A percentile compares a stretch with the other conserved stretches of the same genome.
These are phyloP conservation scores for Tenthredo livida DNA, from an alignment of 2,888 invertebrate species.

Conservation along the genomic window DNA sequence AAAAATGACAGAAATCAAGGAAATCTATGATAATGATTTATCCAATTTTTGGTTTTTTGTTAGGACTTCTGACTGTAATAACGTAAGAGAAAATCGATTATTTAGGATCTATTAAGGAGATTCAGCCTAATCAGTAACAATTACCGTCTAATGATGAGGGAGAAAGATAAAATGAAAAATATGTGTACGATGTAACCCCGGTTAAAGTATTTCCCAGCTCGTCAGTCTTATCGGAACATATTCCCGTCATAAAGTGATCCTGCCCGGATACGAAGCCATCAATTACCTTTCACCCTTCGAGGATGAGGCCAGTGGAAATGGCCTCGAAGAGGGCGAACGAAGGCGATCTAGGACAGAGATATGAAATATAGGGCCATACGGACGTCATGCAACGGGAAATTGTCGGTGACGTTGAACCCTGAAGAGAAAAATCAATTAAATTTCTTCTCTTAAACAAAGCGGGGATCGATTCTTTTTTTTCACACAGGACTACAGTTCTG, in stretches of 20 bases:
- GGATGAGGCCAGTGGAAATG: slow-evolving; percentile 38
- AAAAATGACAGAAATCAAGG: background rate
- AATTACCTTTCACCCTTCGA: slow-evolving; percentile 51
- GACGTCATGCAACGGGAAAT: slow-evolving; percentile 43
- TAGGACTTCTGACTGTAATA: background rate
- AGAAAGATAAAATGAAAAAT: slow-evolving; percentile 5
- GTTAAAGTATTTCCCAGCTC: slow-evolving; percentile 40
- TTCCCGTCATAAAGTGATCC: slow-evolving; percentile 48
- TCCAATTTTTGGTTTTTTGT: background rate
- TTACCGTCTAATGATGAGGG: background rate
- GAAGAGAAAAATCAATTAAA: slow-evolving; percentile 8
- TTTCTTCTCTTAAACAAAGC: background rate
- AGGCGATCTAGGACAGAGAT: slow-evolving; percentile 44
- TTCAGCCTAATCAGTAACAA: background rate
- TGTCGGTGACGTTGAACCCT: background rate
- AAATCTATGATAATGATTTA: background rate
- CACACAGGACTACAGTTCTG: background rate
- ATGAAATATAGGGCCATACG: slow-evolving; percentile 33
- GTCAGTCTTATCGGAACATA: slow-evolving; percentile 50
- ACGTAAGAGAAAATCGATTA: background rate
- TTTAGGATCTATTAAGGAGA: background rate
- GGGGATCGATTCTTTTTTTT: background rate
- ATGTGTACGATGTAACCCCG: slow-evolving; percentile 2
- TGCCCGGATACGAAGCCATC: slow-evolving; percentile 46
- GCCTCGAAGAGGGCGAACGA: slow-evolving; percentile 17